These are phyloP conservation scores for Andricus grossulariae DNA, from an alignment of 1,140 invertebrate genomes.

Conservation along the genomic window DNA sequence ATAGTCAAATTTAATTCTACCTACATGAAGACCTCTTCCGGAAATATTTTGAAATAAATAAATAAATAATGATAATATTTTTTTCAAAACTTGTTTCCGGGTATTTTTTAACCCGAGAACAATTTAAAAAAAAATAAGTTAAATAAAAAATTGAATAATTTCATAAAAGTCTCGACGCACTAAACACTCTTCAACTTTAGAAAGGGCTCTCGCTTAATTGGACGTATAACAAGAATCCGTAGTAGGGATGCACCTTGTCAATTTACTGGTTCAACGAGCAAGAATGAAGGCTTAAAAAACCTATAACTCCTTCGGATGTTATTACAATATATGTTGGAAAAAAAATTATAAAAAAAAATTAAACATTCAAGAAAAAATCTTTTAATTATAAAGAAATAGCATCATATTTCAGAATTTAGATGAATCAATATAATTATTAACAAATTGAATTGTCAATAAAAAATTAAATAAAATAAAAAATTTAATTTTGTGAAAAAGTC, in stretches of 20 bases:
- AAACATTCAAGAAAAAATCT: background rate
- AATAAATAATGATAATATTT: too few species aligned
- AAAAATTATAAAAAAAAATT: background rate
- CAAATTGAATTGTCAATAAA: too few species aligned
- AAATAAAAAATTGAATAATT: background rate
- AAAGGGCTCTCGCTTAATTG: slow-evolving; percentile 27
- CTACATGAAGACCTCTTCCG: too few species aligned
- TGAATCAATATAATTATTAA: too few species aligned
- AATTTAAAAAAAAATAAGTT: too few species aligned
- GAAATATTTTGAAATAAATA: too few species aligned
- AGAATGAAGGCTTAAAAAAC: slow-evolving; percentile 15
- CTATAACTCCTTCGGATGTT: background rate
- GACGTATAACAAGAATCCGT: slow-evolving; percentile 15
- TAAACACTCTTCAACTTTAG: slow-evolving; percentile 10
- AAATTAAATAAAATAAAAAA: too few species aligned
- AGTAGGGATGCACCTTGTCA: slow-evolving; percentile 22
- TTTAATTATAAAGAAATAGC: background rate
- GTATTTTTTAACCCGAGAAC: too few species aligned
- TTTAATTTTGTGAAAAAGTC: too few species aligned
- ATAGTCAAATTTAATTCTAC: too few species aligned
- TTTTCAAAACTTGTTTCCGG: too few species aligned
- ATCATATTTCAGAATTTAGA: background rate
- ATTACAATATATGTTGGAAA: background rate
- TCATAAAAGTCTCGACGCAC: background rate
- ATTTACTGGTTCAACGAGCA: slow-evolving; percentile 23